These are phyloP conservation scores for Urechis unicinctus DNA, from an alignment of 2,888 invertebrate genomes.

Conservation along the genomic window DNA sequence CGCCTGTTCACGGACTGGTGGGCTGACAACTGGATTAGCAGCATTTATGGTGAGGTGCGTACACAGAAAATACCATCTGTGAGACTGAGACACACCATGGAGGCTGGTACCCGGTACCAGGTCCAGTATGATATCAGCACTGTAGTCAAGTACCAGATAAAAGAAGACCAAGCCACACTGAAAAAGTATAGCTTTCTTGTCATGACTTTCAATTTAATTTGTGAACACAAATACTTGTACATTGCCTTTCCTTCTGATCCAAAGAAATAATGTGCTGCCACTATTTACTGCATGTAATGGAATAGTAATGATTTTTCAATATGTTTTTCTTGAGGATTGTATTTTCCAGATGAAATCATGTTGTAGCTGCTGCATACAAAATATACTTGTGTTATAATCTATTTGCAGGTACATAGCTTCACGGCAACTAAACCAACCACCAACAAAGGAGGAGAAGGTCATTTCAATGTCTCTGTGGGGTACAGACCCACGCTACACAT, in stretches of 20 bases:
- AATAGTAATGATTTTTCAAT: too few relatives aligned
- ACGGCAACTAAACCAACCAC: too few relatives aligned
- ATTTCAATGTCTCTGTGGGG: constrained; percentile 20
- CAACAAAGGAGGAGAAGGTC: constrained; percentile 9
- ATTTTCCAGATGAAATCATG: background rate
- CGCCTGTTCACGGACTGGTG: constrained; percentile 20
- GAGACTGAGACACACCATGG: constrained; percentile 11
- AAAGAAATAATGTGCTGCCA: too few relatives aligned
- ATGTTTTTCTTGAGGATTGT: too few relatives aligned
- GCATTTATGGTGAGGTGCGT: constrained; percentile 11
- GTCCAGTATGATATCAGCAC: constrained; percentile 4
- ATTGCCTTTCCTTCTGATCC: too few relatives aligned
- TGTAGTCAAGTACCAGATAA: constrained; percentile 9
- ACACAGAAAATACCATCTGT: constrained; percentile 15
- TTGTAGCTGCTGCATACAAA: background rate
- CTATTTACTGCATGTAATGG: too few relatives aligned
- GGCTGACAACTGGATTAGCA: constrained; percentile 18
- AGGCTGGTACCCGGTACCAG: constrained; percentile 13
- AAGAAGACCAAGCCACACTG: constrained; percentile 6
- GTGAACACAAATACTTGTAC: too few relatives aligned
- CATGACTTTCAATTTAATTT: background rate
- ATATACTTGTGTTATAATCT: background rate
- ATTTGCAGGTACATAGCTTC: background rate
- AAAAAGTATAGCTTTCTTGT: too few relatives aligned
- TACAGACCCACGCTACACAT: constrained; percentile 10